A percentile compares a stretch with the other conserved stretches of the same genome.
Conservation (phyloP, 2,888 invertebrate species). For the Papilio gigon region DNA sequence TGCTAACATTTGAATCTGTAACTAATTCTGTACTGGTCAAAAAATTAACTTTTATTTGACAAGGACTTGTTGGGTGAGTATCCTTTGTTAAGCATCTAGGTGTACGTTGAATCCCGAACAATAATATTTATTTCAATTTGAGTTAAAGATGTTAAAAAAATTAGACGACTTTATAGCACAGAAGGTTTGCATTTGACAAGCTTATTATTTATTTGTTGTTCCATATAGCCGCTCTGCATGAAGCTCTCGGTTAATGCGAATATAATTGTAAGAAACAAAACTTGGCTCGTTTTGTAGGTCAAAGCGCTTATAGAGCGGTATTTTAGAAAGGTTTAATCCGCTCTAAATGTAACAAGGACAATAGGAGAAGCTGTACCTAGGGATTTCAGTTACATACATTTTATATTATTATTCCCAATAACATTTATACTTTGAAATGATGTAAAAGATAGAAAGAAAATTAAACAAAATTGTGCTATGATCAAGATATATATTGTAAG, state of each 20-base stretch:
- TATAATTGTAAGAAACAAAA: slow-evolving; percentile 45
- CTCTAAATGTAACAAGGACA: slow-evolving; percentile 68
- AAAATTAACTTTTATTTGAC: not conserved
- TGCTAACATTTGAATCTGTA: not conserved
- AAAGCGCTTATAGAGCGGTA: slow-evolving; percentile 50
- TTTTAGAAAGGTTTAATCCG: slow-evolving; percentile 64
- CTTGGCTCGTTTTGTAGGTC: slow-evolving; percentile 38
- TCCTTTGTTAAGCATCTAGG: too few relatives aligned
- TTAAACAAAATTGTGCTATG: too few relatives aligned
- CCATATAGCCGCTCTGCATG: not conserved
- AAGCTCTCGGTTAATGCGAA: slow-evolving; percentile 42
- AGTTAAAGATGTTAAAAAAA: slow-evolving; percentile 13
- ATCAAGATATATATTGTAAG: too few relatives aligned
- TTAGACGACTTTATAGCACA: not conserved
- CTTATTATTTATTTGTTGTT: slow-evolving; percentile 26
- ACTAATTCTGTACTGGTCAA: not conserved
- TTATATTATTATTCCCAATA: not conserved
- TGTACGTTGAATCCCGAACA: too few relatives aligned
- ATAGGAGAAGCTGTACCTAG: slow-evolving; percentile 33
- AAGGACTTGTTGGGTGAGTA: too few relatives aligned
- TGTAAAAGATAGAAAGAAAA: too few relatives aligned
- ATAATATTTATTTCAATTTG: not conserved
- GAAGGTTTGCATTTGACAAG: slow-evolving; percentile 7
- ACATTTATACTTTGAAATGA: not conserved
- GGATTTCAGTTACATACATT: not conserved